phyloP scores from a whole-genome alignment of 2,113 vertebrate species.

The Cheirogaleus medius region DNA sequence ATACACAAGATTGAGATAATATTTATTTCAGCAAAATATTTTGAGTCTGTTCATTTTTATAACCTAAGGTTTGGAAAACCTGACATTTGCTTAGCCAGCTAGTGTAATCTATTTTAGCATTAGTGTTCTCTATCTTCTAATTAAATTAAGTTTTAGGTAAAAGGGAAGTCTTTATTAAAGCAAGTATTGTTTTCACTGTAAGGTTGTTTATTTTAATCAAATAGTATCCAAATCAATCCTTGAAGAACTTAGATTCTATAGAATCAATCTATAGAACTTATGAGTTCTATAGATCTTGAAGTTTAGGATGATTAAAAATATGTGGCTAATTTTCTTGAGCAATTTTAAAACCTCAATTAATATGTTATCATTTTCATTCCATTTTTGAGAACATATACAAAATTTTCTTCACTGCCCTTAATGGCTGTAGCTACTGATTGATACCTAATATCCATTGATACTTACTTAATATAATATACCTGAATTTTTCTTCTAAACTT shows the following conservation, averaged over 20 bases:
- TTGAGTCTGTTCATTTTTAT: slow-evolving; percentile 44
- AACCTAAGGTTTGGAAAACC: slow-evolving; percentile 23
- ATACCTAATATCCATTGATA: background rate
- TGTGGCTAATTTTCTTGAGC: background rate
- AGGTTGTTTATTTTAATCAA: slow-evolving; percentile 45
- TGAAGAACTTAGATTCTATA: too few relatives aligned
- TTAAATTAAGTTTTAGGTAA: slow-evolving; percentile 45
- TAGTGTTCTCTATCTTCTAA: slow-evolving; percentile 4
- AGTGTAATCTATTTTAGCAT: slow-evolving; percentile 10
- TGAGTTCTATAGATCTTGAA: background rate
- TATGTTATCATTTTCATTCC: background rate
- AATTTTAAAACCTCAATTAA: background rate
- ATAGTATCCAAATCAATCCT: background rate
- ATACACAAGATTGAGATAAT: slow-evolving; percentile 48
- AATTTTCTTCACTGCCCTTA: background rate
- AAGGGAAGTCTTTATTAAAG: slow-evolving; percentile 25
- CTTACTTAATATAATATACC: background rate
- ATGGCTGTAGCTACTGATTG: background rate
- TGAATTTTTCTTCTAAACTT: background rate
- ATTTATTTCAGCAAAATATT: slow-evolving; percentile 59
- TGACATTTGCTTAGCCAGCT: background rate
- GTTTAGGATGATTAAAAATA: slow-evolving; percentile 17
- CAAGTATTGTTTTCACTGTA: slow-evolving; percentile 28
- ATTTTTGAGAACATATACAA: background rate
- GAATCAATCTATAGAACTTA: too few relatives aligned